A percentile compares a stretch with the other conserved stretches of the same genome.
Evolutionary conservation across 2,888 invertebrate species (phyloP).

Genomic region (Oeneis ivallda): DNA sequence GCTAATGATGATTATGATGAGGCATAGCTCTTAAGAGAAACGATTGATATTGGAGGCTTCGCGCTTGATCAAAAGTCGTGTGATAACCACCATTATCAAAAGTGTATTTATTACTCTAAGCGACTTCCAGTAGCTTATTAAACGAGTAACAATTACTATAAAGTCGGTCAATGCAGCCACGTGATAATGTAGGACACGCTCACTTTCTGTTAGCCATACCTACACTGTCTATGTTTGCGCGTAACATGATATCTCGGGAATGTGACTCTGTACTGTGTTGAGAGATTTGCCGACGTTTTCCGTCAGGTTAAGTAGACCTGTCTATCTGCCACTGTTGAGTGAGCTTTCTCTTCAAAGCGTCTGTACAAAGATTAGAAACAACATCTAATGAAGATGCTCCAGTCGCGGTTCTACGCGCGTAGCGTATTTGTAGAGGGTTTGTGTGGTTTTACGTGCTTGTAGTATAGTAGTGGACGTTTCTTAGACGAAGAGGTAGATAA

Average conservation of each 20-base stretch:
- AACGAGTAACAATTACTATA: conserved; percentile 30
- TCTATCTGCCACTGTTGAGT: not conserved
- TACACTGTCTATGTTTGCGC: conserved; percentile 24
- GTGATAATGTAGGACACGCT: conserved; percentile 50
- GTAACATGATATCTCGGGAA: conserved; percentile 31
- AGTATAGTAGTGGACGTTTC: no score
- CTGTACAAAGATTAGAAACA: not conserved
- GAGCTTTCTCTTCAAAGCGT: not conserved
- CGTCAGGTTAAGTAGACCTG: conserved; percentile 10
- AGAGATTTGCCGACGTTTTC: conserved; percentile 16
- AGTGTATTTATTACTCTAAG: conserved; percentile 19
- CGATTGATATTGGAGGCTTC: no score
- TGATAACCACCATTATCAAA: conserved; percentile 7
- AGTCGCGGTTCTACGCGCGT: no score
- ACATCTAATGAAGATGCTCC: no score
- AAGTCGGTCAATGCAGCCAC: conserved; percentile 42
- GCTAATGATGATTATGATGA: no score
- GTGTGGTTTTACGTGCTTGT: no score
- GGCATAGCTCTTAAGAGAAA: no score
- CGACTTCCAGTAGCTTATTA: conserved; percentile 26
- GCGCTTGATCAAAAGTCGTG: not conserved
- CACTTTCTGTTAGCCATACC: conserved; percentile 46
- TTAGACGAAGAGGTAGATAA: no score
- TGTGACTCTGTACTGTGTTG: conserved; percentile 21
- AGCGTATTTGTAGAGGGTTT: no score